phyloP scores from a whole-genome alignment of 2,797 vertebrate species.

The Notolepis coatsorum region DNA sequence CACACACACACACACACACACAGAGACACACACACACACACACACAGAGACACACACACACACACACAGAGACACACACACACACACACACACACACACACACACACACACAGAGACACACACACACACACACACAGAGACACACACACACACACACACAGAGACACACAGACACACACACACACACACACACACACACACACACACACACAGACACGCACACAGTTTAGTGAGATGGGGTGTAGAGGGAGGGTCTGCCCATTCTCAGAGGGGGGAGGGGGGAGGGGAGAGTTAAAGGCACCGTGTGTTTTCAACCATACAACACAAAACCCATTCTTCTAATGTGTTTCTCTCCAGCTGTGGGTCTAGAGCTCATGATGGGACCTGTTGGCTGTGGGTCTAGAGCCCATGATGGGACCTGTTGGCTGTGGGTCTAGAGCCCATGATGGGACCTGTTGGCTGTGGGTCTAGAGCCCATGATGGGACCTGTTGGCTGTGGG shows the following conservation, averaged over 20 bases:
- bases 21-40: not conserved
- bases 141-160: constrained; percentile 2
- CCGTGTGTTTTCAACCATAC: not conserved
- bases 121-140: too few species aligned
- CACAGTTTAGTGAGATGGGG: not conserved
- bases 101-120: constrained; percentile 16
- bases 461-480: too few species aligned
- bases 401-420: too few species aligned
- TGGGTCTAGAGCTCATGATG: too few species aligned
- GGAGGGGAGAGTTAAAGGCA: not conserved
- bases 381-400: too few species aligned
- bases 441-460: too few species aligned
- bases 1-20: too few species aligned
- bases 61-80: not conserved
- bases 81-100: too few species aligned
- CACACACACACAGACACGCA: not conserved
- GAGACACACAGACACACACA: constrained; percentile 18
- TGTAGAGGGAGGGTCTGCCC: constrained; percentile 4
- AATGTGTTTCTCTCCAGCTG: constrained; percentile 23
- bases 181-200: not conserved
- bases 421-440: too few species aligned
- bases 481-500: too few species aligned
- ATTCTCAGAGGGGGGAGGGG: not conserved
- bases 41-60: not conserved
- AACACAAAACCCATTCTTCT: not conserved